phyloP scores from a whole-genome alignment of 1,140 invertebrate genomes.

The Aphis gossypii region DNA sequence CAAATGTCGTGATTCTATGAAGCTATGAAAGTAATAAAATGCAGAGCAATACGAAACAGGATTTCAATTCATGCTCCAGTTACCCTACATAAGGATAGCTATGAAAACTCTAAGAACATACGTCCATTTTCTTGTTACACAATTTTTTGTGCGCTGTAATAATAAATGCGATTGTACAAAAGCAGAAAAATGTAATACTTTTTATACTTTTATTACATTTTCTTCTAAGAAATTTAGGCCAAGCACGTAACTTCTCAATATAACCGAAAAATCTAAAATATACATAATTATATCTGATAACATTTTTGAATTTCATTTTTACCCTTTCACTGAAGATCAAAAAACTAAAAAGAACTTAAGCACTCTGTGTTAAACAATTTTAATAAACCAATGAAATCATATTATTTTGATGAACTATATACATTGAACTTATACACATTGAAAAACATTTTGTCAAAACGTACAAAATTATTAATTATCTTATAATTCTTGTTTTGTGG shows the following conservation, averaged over 20 bases:
- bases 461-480: not conserved
- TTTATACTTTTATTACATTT: not conserved
- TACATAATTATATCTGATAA: not conserved
- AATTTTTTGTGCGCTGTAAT: not conserved
- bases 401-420: no score
- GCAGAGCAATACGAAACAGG: not conserved
- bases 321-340: not conserved
- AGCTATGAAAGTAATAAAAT: not conserved
- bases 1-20: not conserved
- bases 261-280: not conserved
- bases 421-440: no score
- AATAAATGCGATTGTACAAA: not conserved
- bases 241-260: not conserved
- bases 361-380: not conserved
- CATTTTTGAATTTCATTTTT: not conserved
- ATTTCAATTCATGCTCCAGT: constrained; percentile 33
- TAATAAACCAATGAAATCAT: not conserved
- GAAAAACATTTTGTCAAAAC: not conserved
- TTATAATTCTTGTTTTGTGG: not conserved
- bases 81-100: not conserved
- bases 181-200: not conserved
- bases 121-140: not conserved
- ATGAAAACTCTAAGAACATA: not conserved
- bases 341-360: not conserved
- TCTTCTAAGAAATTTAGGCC: not conserved